phyloP scores from a whole-genome alignment of 2,888 invertebrate species.

The Myopa tessellatipennis region DNA sequence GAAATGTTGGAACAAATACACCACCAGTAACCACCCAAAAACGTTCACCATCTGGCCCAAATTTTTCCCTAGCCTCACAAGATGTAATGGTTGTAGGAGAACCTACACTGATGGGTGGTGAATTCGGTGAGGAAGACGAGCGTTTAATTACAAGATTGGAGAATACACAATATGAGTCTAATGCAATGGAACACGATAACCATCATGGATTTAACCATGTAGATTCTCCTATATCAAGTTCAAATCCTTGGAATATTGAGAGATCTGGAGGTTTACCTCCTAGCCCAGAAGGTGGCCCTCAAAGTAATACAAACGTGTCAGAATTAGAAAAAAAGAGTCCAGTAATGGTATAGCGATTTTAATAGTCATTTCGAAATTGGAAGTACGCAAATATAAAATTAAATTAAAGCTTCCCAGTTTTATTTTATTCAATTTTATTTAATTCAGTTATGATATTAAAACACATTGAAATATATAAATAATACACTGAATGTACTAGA shows the following conservation, averaged over 20 bases:
- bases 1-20: conserved; percentile 75
- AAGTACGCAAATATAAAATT: conserved; percentile 40
- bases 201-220: conserved; percentile 74
- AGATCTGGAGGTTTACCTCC: conserved; percentile 72
- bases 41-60: conserved; percentile 91
- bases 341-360: conserved; percentile 80
- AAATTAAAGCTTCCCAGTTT: not conserved
- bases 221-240: conserved; percentile 72
- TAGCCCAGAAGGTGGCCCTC: conserved; percentile 70
- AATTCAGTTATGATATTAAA: too few relatives aligned
- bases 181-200: conserved; percentile 80
- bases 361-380: conserved; percentile 59
- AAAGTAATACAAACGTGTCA: conserved; percentile 70
- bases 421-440: too few relatives aligned
- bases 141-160: conserved; percentile 97
- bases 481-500: too few relatives aligned
- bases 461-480: too few relatives aligned
- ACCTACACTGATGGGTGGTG: conserved; percentile 99
- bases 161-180: conserved; percentile 95
- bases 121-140: conserved; percentile 99
- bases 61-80: conserved; percentile 93
- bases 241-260: conserved; percentile 72
- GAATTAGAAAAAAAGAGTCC: conserved; percentile 86
- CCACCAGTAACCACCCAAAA: conserved; percentile 93
- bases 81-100: conserved; percentile 99